Conservation (phyloP, 2,113 vertebrate genomes). For the Eptesicus fuscus region DNA sequence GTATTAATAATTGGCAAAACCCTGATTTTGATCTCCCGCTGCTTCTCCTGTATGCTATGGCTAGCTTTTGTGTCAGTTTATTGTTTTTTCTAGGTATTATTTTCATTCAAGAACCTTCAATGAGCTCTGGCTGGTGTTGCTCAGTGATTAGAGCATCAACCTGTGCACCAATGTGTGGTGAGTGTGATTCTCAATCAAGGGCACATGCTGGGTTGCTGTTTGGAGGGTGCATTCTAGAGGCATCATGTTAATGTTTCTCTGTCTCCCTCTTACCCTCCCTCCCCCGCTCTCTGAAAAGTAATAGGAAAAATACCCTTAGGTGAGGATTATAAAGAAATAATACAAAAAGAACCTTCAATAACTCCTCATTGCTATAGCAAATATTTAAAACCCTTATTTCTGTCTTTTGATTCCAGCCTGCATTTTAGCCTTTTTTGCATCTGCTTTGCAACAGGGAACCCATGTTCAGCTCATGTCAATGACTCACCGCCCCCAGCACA, state of each 20-base stretch:
- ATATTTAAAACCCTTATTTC: background rate
- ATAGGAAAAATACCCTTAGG: no score
- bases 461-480: no score
- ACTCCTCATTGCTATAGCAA: background rate
- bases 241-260: no score
- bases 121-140: background rate
- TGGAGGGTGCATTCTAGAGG: no score
- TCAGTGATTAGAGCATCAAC: no score
- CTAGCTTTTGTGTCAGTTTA: background rate
- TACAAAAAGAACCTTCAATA: background rate
- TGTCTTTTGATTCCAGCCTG: background rate
- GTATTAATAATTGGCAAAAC: background rate
- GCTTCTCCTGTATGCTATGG: background rate
- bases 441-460: background rate
- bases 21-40: background rate
- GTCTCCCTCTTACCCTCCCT: no score
- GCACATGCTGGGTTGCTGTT: no score
- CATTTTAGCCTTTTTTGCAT: fast-evolving
- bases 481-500: background rate
- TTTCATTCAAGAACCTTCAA: background rate
- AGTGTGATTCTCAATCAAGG: no score
- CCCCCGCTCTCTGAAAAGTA: no score
- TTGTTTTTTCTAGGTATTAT: background rate
- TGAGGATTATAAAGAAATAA: no score
- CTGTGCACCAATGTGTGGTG: no score